These are phyloP conservation scores for Periophthalmodon schlosseri DNA, from an alignment of 2,113 vertebrate genomes.

Conservation along the genomic window DNA sequence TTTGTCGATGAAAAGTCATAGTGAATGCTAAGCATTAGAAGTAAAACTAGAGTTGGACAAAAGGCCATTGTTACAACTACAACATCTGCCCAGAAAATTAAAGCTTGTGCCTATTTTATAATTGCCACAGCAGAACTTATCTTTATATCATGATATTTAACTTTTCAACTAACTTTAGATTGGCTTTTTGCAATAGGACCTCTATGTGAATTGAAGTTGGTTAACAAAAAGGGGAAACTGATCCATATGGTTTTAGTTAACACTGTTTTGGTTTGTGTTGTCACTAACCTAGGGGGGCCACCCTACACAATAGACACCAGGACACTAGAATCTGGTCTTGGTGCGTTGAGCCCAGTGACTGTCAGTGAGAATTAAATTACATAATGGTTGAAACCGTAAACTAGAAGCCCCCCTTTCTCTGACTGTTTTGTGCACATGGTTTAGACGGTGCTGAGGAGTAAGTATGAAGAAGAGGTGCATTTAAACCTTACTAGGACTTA, in stretches of 20 bases:
- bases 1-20: not conserved
- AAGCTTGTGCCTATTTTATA: too few species aligned
- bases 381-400: slow-evolving; percentile 64
- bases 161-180: too few species aligned
- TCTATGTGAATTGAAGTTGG: slow-evolving; percentile 64
- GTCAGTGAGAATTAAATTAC: slow-evolving; percentile 68
- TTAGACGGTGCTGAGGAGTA: slow-evolving; percentile 20
- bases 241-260: slow-evolving; percentile 52
- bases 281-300: slow-evolving; percentile 67
- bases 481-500: not conserved
- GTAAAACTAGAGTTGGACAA: not conserved
- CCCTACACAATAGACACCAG: slow-evolving; percentile 54
- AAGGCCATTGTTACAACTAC: not conserved
- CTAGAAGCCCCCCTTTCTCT: slow-evolving; percentile 10
- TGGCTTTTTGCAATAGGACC: slow-evolving; percentile 52
- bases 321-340: slow-evolving; percentile 58
- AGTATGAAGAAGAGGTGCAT: slow-evolving; percentile 47
- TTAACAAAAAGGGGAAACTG: slow-evolving; percentile 56
- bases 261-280: slow-evolving; percentile 49
- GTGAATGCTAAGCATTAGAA: too few species aligned
- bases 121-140: too few species aligned
- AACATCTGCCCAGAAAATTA: too few species aligned
- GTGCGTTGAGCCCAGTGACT: slow-evolving; percentile 57
- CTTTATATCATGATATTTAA: too few species aligned
- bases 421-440: slow-evolving; percentile 23